Conservation (phyloP, 2,888 invertebrate species). For the Synanthedon vespiformis region DNA sequence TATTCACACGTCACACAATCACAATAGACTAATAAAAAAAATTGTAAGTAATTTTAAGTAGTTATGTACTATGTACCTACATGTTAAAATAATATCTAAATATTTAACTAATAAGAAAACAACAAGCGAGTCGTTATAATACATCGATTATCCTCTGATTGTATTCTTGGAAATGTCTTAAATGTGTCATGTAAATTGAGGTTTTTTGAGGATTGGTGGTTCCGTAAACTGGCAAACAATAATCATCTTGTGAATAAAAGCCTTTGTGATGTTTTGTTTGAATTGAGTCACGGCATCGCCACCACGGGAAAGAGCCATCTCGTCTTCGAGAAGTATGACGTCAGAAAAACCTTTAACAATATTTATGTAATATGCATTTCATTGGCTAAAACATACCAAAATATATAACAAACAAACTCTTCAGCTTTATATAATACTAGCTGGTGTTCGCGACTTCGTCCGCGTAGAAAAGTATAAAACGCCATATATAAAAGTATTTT, state of each 20-base stretch:
- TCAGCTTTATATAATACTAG: too few species aligned
- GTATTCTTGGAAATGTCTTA: constrained; percentile 15
- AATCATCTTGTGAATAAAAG: constrained; percentile 48
- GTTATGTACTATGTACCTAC: too few species aligned
- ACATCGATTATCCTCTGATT: constrained; percentile 15
- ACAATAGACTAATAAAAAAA: too few species aligned
- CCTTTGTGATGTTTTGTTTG: constrained; percentile 54
- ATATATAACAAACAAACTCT: too few species aligned
- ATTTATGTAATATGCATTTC: too few species aligned
- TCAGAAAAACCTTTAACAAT: constrained; percentile 5
- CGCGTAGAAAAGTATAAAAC: too few species aligned
- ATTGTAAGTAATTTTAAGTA: too few species aligned
- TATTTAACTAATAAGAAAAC: neutral
- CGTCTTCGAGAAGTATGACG: constrained; percentile 31
- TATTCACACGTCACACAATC: too few species aligned
- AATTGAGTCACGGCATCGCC: constrained; percentile 47
- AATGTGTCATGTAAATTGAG: constrained; percentile 42
- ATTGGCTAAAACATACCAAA: too few species aligned
- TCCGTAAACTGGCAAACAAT: constrained; percentile 48
- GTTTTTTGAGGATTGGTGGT: constrained; percentile 46
- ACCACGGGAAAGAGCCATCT: constrained; percentile 14
- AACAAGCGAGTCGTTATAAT: constrained; percentile 19
- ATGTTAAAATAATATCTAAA: too few species aligned
- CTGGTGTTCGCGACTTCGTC: too few species aligned
- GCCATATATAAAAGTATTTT: too few species aligned